Evolutionary conservation across 2,113 vertebrate species (phyloP), one percentile per base, ranked within the genome.

Genomic region (Barbus barbus): DNA sequence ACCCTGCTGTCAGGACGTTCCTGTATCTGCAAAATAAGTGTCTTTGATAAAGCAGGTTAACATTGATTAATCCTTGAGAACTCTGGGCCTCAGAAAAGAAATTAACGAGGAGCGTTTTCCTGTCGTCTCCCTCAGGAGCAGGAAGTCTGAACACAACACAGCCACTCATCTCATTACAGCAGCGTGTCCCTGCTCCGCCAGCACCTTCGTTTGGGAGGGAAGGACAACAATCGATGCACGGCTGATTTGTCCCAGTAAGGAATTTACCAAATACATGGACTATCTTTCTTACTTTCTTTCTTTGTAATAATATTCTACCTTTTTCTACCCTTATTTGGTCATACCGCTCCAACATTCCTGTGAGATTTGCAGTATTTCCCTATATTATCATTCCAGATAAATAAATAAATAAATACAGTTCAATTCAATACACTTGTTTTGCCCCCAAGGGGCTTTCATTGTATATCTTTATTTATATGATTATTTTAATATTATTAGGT

Each of bases 1-100:
- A 89, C 83, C 81, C 36, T 31, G 26, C 76, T 83, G 86, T 87
- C 86, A 74, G 63, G 71, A 67, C n/a, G 41, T 71, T 87, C 73
- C 78, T 72, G 82, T 82, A 83, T 78, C 81, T 82, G 56, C 51
- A 82, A 69, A 85, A 89, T 81, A 85, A 89, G 86, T 83, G 86
- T 84, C 82, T 86, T 69, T 81, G 86, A 85, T 86, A 85, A 87
- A 87, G 58, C 84, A 84, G 82, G 78, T 89, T 89, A 83, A 78
- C 63, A 87, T 85, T 83, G 86, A 89, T 85, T 82, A 87, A 85
- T 84, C 86, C 56, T 69, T n/a, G 56, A 85, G 78, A 87, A 73
- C 81, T 77, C 16, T 2, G 71, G 48, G 58, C 75, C 63, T 67
- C 46, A 38, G 72, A 83, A 67, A 63, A 76, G 51, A 83, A 89